Base-by-base conservation (phyloP, 2,888 invertebrate species). In the Shargacucullia verbasci region DNA sequence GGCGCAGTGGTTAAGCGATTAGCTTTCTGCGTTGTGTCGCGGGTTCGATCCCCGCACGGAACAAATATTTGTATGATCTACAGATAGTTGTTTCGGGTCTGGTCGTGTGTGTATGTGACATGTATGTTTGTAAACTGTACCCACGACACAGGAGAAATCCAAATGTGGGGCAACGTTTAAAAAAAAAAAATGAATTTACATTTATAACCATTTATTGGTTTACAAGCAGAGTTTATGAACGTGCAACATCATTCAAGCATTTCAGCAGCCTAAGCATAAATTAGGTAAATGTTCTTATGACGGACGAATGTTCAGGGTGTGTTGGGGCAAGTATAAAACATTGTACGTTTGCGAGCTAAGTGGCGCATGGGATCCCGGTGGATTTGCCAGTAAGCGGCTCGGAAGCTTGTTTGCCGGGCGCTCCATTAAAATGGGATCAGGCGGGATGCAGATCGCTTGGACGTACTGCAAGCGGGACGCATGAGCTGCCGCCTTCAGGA, bases 381-480 rank as follows among this genome's bases (percentile, higher is more conserved):
- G 92, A 92, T 94, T 94, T 93, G 84, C 85, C 87, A 80, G 90
- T 91, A 92, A 92, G 93, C 93, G 87, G 89, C 88, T 88, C 86
- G 71, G 84, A 86, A 90, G 91, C 91, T 90, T 93, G 92, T 93
- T 93, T 93, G 92, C 93, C 89, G 88, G 90, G 91, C 90, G 91
- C 90, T 94, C 93, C 92, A 94, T 94, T 94, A 94, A 94, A 94
- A 93, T 92, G 85, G 94, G 94, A 93, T 94, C 94, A 93, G 89
- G 81, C 81, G 82, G 87, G 90, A 93, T 93, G 93, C 92, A 94
- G 91, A 94, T 93, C 90, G 89, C 86, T 82, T 84, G 92, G 91
- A 90, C 90, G 80, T 80, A 76, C 78, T 82, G 81, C 81, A 77
- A 66, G 69, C 78, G 76, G 74, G 81, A 83, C 83, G 79, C 71